Conservation (phyloP, 2,797 vertebrate species). For the Gobionotothen gibberifrons region DNA sequence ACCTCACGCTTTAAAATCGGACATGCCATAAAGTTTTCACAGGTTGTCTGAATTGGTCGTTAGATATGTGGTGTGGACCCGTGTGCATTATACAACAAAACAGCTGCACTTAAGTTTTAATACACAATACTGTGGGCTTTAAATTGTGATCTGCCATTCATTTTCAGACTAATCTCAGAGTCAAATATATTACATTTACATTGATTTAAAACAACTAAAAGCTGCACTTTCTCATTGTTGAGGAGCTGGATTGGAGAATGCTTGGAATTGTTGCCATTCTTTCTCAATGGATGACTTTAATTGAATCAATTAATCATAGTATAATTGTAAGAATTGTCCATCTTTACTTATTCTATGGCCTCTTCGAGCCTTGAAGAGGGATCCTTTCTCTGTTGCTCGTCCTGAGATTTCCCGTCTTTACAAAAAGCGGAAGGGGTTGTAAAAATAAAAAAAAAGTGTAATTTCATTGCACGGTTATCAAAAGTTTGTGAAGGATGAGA, state of each 20-base stretch:
- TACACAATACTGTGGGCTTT: background rate
- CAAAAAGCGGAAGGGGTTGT: background rate
- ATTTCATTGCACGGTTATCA: background rate
- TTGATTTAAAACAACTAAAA: background rate
- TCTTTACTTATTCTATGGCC: background rate
- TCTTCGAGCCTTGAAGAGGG: background rate
- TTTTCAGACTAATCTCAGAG: background rate
- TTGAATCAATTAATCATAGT: background rate
- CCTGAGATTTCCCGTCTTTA: background rate
- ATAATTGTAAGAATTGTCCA: background rate
- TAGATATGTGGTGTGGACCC: background rate
- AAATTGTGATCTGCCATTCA: background rate
- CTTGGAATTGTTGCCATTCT: background rate
- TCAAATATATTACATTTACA: background rate
- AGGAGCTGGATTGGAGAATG: too few species aligned
- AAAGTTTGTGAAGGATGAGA: background rate
- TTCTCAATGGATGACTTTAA: background rate
- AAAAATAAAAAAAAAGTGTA: background rate
- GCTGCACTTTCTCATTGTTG: background rate
- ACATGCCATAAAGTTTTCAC: too few species aligned
- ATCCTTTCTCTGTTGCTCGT: background rate
- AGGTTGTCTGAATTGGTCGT: background rate
- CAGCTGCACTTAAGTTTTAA: background rate
- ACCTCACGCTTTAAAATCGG: background rate
- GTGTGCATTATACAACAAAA: background rate